Base-by-base conservation (phyloP, 2,113 vertebrate genomes). In the Morone chrysops region DNA sequence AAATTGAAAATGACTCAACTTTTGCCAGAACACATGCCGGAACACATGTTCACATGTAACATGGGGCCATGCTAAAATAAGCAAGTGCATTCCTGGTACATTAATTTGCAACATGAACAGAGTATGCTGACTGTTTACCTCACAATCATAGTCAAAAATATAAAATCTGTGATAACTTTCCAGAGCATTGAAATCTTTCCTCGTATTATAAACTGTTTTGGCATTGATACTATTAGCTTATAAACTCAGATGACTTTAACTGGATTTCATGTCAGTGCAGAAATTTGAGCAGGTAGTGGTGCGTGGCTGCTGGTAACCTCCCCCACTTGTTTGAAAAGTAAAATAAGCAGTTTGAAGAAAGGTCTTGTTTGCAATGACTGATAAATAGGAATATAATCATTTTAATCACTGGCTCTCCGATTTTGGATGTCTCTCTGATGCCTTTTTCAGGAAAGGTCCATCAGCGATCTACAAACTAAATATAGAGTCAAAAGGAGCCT, bases 311-410 rank as follows among this genome's bases (percentile, higher is more conserved):
- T 2, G 1, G 31, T 22, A 80, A 74, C 5, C 48, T 38, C 54
- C 62, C 5, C 16, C 69, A 7, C 16, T 45, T 78, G n/a, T 83
- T 83, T 57, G 54, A 18, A 60, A 71, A 67, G 45, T 12, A 51
- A 85, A 81, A 72, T 70, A 71, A 50, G 22, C 14, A 53, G 11
- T 11, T 31, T 78, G 16, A 51, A 10, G 1, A 75, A 65, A 60
- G 10, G 36, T 62, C 22, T 80, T n/a, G 45, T n/a, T 40, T 56
- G 6, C 5, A 5, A 5, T 16, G 13, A 48, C 14, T 67, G 25
- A 80, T 75, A 43, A 79, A 82, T 61, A 68, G 25, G 17, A 79
- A 31, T 47, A 38, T 54, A 74, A 82, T 40, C 4, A 60, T 51
- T 85, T 60, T 20, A 43, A 40, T 13, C 43, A 12, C 9, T 12